Conservation (phyloP, 2,113 vertebrate species). For the Tetrao urogallus region DNA sequence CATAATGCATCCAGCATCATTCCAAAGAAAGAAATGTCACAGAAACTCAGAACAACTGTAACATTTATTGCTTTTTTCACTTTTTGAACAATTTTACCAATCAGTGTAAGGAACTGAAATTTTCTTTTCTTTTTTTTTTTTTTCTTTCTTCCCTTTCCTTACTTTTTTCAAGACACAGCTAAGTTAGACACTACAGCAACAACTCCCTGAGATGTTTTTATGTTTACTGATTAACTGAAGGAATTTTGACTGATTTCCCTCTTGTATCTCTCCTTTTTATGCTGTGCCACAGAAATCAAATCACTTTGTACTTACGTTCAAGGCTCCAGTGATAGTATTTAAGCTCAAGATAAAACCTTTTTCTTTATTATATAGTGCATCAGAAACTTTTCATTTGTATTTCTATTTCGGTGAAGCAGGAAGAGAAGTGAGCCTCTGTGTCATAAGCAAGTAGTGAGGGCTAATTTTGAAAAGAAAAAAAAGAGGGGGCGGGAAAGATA, state of each 20-base stretch:
- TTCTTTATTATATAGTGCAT: rapidly evolving
- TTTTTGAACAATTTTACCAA: too few relatives aligned
- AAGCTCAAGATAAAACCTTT: background rate
- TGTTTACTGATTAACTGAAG: background rate
- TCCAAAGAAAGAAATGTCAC: too few relatives aligned
- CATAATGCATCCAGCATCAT: too few relatives aligned
- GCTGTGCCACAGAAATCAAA: background rate
- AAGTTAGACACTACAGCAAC: background rate
- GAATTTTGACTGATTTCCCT: background rate
- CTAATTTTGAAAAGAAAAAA: background rate
- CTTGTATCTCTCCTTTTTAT: background rate
- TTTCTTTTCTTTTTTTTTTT: background rate
- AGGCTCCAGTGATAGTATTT: background rate
- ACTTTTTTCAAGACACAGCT: background rate
- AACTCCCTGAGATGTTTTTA: background rate
- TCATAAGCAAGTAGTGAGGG: background rate
- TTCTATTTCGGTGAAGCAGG: background rate
- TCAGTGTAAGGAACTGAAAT: too few relatives aligned
- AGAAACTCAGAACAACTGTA: too few relatives aligned
- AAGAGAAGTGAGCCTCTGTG: background rate
- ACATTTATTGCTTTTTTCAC: too few relatives aligned
- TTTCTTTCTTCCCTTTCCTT: background rate
- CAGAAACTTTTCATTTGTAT: background rate
- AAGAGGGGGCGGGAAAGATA: background rate
- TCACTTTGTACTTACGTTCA: background rate